phyloP scores from a whole-genome alignment of 2,888 invertebrate species.

The Cheilosia grossa region DNA sequence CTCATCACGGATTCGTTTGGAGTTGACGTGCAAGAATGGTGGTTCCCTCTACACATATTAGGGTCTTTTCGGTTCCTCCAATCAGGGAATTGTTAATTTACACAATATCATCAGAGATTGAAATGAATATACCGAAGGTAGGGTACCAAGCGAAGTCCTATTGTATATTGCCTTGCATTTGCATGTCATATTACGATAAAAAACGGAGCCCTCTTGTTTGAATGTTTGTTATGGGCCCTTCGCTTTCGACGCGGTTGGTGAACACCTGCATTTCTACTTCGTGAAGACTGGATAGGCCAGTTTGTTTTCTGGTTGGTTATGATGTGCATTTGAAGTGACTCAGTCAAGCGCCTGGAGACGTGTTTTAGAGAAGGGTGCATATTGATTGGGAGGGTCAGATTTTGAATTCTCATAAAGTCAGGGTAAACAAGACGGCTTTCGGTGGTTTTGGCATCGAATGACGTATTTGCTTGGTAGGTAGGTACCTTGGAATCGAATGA shows the following conservation, averaged over 20 bases:
- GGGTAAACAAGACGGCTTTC: not conserved
- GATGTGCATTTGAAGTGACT: slow-evolving; percentile 40
- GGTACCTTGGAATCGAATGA: too few relatives aligned
- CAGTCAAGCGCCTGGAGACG: slow-evolving; percentile 14
- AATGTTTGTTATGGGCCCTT: slow-evolving; percentile 36
- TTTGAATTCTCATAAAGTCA: not conserved
- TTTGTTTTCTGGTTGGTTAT: slow-evolving; percentile 40
- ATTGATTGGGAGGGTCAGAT: slow-evolving; percentile 36
- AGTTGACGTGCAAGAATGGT: slow-evolving; percentile 39
- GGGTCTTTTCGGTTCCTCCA: slow-evolving; percentile 46
- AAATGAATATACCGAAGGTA: slow-evolving; percentile 33
- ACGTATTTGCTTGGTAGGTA: too few relatives aligned
- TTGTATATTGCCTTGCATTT: not conserved
- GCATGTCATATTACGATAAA: slow-evolving; percentile 28
- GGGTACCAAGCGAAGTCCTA: slow-evolving; percentile 8
- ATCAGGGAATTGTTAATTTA: slow-evolving; percentile 53
- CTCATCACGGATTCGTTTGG: slow-evolving; percentile 57
- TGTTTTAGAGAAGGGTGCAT: slow-evolving; percentile 45
- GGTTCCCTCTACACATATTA: slow-evolving; percentile 42
- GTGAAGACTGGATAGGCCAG: slow-evolving; percentile 21
- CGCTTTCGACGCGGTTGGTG: slow-evolving; percentile 17
- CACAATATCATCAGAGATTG: slow-evolving; percentile 29
- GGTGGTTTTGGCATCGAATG: not conserved
- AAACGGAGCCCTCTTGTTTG: slow-evolving; percentile 29
- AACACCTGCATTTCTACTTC: slow-evolving; percentile 61